phyloP scores from a whole-genome alignment of 2,888 invertebrate genomes.

The Mycogona germanica region DNA sequence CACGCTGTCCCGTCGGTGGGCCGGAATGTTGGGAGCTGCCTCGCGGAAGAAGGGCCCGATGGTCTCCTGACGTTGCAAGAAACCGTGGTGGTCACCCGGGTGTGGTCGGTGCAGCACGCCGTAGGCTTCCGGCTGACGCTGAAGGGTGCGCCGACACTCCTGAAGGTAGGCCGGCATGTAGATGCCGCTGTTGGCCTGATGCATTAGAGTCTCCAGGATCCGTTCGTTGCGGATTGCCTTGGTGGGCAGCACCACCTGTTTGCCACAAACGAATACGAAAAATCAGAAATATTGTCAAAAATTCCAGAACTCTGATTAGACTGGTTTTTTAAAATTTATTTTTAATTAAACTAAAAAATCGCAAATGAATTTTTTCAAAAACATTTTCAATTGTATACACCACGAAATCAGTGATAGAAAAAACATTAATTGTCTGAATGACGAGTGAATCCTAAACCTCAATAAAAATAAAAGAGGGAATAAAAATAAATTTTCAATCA shows the following conservation, averaged over 20 bases:
- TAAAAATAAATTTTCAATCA: too few species aligned
- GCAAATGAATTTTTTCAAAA: not conserved
- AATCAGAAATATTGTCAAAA: not conserved
- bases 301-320: not conserved
- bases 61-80: slow-evolving; percentile 14
- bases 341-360: too few species aligned
- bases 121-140: slow-evolving; percentile 65
- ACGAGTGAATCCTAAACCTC: too few species aligned
- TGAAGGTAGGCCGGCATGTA: slow-evolving; percentile 77
- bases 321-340: not conserved
- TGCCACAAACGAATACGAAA: not conserved
- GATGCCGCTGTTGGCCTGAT: slow-evolving; percentile 85
- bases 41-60: slow-evolving; percentile 6
- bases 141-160: slow-evolving; percentile 71
- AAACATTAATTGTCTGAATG: too few species aligned
- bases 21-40: not conserved
- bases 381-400: too few species aligned
- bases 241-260: slow-evolving; percentile 69
- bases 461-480: too few species aligned
- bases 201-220: slow-evolving; percentile 82
- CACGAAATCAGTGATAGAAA: too few species aligned
- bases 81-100: slow-evolving; percentile 1
- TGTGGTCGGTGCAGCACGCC: slow-evolving; percentile 47
- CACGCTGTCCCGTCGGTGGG: slow-evolving; percentile 12
- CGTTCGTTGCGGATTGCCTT: slow-evolving; percentile 86